Conservation (phyloP, 2,113 vertebrate species). For the Silurus meridionalis region DNA sequence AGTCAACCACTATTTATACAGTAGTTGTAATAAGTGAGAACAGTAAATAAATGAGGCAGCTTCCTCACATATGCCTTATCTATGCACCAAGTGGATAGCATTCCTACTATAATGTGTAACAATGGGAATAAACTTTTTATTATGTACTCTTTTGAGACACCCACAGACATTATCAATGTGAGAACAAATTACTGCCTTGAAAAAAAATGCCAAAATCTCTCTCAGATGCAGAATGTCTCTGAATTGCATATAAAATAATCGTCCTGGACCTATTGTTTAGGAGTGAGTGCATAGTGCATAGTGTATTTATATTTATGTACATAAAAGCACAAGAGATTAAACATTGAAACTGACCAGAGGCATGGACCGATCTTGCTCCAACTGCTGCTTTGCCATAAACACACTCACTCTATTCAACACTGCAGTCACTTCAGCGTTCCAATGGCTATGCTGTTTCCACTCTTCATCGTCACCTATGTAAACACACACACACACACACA, state of each 20-base stretch:
- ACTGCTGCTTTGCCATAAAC: constrained; percentile 69
- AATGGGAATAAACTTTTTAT: neutral
- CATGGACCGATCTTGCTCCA: constrained; percentile 60
- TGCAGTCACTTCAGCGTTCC: constrained; percentile 68
- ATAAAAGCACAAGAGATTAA: too few relatives aligned
- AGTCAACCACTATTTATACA: neutral
- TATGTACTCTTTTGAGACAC: neutral
- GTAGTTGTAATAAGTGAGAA: neutral
- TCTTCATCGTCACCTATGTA: constrained; percentile 77
- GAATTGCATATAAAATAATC: neutral
- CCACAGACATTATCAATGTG: neutral
- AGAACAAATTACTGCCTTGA: neutral
- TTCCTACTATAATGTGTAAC: neutral
- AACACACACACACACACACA: constrained; percentile 35
- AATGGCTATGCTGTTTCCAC: constrained; percentile 73
- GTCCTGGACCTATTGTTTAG: neutral
- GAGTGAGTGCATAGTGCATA: too few relatives aligned
- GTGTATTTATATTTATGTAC: too few relatives aligned
- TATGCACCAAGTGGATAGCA: neutral
- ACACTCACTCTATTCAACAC: constrained; percentile 74
- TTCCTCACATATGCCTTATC: neutral
- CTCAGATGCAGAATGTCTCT: neutral
- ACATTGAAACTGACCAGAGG: constrained; percentile 53
- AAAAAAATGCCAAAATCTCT: neutral
- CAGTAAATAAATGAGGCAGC: neutral